phyloP scores from a whole-genome alignment of 37 sponge, comb jelly and placozoan species.

The Agelas oroides region DNA sequence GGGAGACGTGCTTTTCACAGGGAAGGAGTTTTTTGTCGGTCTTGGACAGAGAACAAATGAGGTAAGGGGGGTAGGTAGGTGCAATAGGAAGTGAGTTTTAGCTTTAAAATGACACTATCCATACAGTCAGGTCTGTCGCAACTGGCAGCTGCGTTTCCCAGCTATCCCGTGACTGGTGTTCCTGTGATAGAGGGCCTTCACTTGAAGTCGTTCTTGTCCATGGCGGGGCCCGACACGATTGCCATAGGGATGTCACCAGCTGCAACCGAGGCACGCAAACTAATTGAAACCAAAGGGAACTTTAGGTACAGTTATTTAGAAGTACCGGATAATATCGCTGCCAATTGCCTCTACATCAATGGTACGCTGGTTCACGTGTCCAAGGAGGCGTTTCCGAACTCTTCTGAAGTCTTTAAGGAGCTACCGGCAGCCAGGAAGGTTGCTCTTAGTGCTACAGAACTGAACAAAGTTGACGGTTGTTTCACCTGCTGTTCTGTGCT shows the following conservation, averaged over 20 bases:
- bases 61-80: too few relatives aligned
- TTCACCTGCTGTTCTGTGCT: slow-evolving; percentile 82
- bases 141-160: slow-evolving; percentile 55
- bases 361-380: slow-evolving; percentile 65
- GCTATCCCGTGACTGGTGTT: slow-evolving; percentile 61
- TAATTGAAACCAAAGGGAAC: slow-evolving; percentile 33
- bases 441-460: slow-evolving; percentile 50
- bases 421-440: slow-evolving; percentile 40
- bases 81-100: too few relatives aligned
- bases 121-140: slow-evolving; percentile 71
- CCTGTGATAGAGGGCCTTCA: slow-evolving; percentile 65
- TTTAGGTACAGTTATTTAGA: slow-evolving; percentile 48
- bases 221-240: slow-evolving; percentile 74
- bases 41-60: slow-evolving; percentile 76
- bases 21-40: slow-evolving; percentile 90
- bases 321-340: slow-evolving; percentile 70
- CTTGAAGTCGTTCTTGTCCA: slow-evolving; percentile 82
- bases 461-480: slow-evolving; percentile 73
- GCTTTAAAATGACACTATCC: too few relatives aligned
- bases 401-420: slow-evolving; percentile 44
- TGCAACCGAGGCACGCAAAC: slow-evolving; percentile 29
- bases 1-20: slow-evolving; percentile 94
- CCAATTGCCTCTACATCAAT: slow-evolving; percentile 81
- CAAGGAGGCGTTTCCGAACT: slow-evolving; percentile 26
- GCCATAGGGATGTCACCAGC: slow-evolving; percentile 70